A percentile compares a stretch with the other conserved stretches of the same genome.
phyloP scores from a whole-genome alignment of 2,113 vertebrate genomes.

The Lamprologus sp. region DNA sequence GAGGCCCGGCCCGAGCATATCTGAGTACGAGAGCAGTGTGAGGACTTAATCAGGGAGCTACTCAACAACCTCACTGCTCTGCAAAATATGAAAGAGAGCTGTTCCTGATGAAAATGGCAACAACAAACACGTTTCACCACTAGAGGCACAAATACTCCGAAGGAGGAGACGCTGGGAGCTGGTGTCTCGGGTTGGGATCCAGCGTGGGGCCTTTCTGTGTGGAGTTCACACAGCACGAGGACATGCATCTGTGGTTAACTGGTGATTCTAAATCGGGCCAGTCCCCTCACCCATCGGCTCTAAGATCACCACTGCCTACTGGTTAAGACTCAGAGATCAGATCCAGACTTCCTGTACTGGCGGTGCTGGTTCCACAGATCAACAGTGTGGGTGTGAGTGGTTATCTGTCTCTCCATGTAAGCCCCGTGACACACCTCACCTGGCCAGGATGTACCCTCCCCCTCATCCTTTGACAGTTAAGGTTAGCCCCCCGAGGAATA shows the following conservation, averaged over 20 bases:
- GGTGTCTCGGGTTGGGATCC: neutral
- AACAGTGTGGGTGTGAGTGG: neutral
- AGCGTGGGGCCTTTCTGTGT: neutral
- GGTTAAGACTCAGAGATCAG: neutral
- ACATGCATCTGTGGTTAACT: neutral
- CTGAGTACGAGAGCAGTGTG: neutral
- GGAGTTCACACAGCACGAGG: neutral
- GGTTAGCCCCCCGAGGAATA: neutral
- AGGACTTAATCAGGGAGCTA: neutral
- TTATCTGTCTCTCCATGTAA: neutral
- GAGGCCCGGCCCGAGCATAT: accelerated
- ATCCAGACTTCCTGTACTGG: neutral
- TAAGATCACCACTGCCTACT: neutral
- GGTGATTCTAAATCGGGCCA: neutral
- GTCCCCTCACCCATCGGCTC: neutral
- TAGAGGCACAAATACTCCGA: accelerated
- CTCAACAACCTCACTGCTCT: neutral
- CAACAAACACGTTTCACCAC: neutral
- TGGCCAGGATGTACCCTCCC: neutral
- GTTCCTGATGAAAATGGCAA: neutral
- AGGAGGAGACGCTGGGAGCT: neutral
- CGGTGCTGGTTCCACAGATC: neutral
- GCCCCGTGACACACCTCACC: accelerated
- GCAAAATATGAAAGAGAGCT: neutral
- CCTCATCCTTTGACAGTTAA: neutral